These are phyloP conservation scores for Anarsia innoxiella DNA, from an alignment of 2,888 invertebrate species.

Conservation along the genomic window DNA sequence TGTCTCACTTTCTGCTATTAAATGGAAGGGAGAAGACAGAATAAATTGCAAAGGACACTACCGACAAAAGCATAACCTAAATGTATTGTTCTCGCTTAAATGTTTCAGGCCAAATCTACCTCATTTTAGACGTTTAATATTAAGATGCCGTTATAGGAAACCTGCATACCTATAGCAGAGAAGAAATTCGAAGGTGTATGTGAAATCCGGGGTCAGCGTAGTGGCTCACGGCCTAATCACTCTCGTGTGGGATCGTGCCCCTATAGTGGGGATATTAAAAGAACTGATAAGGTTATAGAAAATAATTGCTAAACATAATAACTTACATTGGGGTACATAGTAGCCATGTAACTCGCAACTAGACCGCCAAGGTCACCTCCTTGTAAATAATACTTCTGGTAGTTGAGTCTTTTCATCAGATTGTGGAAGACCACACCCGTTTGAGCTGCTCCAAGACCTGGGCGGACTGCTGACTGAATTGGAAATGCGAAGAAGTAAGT, in stretches of 20 bases:
- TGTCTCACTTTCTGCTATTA: not conserved
- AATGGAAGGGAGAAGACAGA: not conserved
- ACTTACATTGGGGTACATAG: conserved; percentile 48
- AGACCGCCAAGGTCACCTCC: conserved; percentile 39
- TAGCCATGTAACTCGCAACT: conserved; percentile 38
- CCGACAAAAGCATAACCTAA: not conserved
- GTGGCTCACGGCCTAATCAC: too few species aligned
- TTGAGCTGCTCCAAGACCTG: conserved; percentile 66
- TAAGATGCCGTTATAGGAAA: too few species aligned
- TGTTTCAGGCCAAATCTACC: too few species aligned
- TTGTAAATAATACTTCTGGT: conserved; percentile 75
- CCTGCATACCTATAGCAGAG: too few species aligned
- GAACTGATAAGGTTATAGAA: too few species aligned
- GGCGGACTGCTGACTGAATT: conserved; percentile 69
- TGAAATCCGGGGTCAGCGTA: too few species aligned
- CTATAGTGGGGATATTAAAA: too few species aligned
- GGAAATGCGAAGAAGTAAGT: too few species aligned
- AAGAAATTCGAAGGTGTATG: too few species aligned
- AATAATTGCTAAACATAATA: too few species aligned
- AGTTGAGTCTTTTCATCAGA: conserved; percentile 78
- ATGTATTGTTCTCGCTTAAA: not conserved
- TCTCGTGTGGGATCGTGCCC: too few species aligned
- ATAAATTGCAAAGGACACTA: not conserved
- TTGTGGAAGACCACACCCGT: conserved; percentile 72
- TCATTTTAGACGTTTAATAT: too few species aligned